Base-by-base conservation (phyloP, 2,113 vertebrate species). In the Lota lota region DNA sequence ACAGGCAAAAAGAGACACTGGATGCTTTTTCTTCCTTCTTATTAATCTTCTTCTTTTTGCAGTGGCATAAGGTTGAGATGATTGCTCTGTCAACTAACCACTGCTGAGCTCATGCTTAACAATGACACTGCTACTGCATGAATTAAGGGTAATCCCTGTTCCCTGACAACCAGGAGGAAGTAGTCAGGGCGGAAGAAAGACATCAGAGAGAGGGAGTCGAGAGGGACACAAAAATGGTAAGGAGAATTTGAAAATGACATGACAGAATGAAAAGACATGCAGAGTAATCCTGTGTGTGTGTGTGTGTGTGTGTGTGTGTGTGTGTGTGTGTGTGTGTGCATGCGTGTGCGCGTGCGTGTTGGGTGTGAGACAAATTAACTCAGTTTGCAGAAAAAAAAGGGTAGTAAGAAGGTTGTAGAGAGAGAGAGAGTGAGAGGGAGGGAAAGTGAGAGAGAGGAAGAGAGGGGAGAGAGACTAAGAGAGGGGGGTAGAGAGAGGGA, bases 11-110 rank as follows among this genome's bases (percentile, higher is more conserved):
- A 28, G 24, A 28, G 24, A 28, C 24, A 28, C 1, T 28, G 24
- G 24, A 28, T 28, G 3, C 40, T 47, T 47, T 8, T 47, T 47
- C 40, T 47, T 47, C 12, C 2, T 47, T 1, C 40, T 47, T 47
- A 5, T 47, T 47, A 5, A 10, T 0, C 40, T 47, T 47, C 40
- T 47, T 47, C 40, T 47, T 12, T 6, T 33, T 33, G 4, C 28
- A 5, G 28, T 33, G 28, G 28, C 28, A 65, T 17, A 61, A 47
- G 62, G 69, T 22, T 79, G 56, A 66, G 62, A 75, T 75, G 64
- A 76, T 83, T 75, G 57, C 58, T 56, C 69, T 80, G 80, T 76
- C 75, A 72, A 81, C 70, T 70, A 74, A 79, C 73, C 66, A 22
- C 56, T 22, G 60, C 1, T 61, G 60, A 61, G 60, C 21, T 28